Conservation (phyloP, 1,140 invertebrate genomes). For the Augochlora pura region DNA sequence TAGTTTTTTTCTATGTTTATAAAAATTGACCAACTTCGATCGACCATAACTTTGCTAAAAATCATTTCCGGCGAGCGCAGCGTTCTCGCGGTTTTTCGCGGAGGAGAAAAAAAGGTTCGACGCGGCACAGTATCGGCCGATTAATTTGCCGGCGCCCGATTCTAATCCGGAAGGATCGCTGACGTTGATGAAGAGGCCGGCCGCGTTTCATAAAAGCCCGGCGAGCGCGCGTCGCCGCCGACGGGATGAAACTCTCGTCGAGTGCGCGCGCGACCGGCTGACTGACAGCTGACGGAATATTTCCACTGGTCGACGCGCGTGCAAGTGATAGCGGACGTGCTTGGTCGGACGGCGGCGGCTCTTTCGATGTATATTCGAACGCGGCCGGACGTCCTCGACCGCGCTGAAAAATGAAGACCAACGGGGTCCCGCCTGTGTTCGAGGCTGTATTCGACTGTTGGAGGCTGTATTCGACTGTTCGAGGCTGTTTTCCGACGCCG, state of each 20-base stretch:
- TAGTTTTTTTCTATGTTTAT: no score
- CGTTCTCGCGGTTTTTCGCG: neutral
- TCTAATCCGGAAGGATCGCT: neutral
- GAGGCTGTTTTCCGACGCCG: no score
- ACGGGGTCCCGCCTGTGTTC: neutral
- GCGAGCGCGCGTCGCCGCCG: no score
- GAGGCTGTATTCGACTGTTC: no score
- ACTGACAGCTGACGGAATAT: conserved; percentile 23
- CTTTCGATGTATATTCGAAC: neutral
- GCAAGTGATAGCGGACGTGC: conserved; percentile 13
- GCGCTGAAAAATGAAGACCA: neutral
- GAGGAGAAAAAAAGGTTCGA: neutral
- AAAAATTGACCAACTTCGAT: no score
- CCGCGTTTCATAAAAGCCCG: neutral
- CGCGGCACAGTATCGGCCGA: neutral
- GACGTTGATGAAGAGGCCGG: conserved; percentile 14
- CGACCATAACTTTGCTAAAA: no score
- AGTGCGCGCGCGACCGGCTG: neutral
- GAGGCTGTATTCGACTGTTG: neutral
- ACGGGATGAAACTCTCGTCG: no score
- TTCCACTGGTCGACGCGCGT: neutral
- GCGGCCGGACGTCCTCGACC: neutral
- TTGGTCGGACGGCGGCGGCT: conserved; percentile 17
- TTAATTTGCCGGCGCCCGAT: neutral
- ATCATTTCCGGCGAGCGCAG: neutral